Evolutionary conservation across 2,797 vertebrate genomes (phyloP).

Genomic region (Myotis findleyi): DNA sequence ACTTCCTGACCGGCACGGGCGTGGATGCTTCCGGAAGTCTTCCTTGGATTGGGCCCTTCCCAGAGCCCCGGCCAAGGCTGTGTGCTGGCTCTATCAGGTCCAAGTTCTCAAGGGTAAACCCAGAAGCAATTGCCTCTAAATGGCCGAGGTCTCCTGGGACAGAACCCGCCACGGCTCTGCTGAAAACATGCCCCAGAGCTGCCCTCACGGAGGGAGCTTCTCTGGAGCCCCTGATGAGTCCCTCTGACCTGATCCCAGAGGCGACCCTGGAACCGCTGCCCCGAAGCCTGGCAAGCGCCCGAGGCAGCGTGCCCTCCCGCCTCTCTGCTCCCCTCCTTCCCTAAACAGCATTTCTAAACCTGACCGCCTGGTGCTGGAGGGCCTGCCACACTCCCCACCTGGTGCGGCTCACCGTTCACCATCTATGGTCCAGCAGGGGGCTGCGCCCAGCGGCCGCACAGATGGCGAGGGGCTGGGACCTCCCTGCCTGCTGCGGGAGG

Average conservation of each 20-base stretch:
- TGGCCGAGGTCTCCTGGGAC: conserved; percentile 35
- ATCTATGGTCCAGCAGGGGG: not conserved
- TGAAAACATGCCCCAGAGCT: not conserved
- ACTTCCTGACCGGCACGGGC: conserved; percentile 53
- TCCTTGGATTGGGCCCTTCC: conserved; percentile 62
- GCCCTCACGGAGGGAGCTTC: fast-evolving
- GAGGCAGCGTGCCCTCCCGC: fast-evolving
- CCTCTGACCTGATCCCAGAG: not conserved
- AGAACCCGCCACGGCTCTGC: not conserved
- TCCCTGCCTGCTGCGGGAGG: not conserved
- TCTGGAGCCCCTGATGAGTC: not conserved
- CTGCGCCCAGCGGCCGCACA: fast-evolving
- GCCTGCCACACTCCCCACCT: not conserved
- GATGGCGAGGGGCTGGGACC: not conserved
- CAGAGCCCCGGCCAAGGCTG: conserved; percentile 65
- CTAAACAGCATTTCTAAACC: not conserved
- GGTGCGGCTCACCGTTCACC: not conserved
- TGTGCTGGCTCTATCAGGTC: conserved; percentile 3
- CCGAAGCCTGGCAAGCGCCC: fast-evolving
- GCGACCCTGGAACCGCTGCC: fast-evolving
- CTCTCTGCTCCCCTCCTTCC: not conserved
- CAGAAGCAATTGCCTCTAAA: conserved; percentile 50
- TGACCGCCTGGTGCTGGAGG: not conserved
- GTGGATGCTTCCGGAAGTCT: conserved; percentile 55
- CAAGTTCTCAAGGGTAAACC: conserved; percentile 71